Base-by-base conservation (phyloP, 2,113 vertebrate genomes). In the Montifringilla adamsi region DNA sequence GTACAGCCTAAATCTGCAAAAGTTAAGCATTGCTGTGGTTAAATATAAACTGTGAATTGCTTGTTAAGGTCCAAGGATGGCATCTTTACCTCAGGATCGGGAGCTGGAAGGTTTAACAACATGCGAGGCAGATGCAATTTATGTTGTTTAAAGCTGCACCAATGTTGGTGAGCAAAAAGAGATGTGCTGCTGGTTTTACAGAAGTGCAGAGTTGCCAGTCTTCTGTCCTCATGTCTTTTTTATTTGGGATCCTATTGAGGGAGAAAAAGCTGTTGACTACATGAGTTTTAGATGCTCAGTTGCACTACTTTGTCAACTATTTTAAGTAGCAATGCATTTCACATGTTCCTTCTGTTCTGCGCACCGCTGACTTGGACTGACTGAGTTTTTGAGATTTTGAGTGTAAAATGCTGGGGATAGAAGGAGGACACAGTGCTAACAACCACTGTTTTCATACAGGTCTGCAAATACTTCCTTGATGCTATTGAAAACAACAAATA, bases 401-500 rank as follows among this genome's bases (percentile, higher is more conserved):
- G 22, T 41, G 8, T 39, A 15, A 68, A 30, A 49, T 55, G 60
- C 47, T 66, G 60, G 58, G 22, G 5, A 8, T 78, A 33, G 52
- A 35, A 82, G n/a, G 46, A n/a, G 30, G 44, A 35, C 33, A 3
- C 3, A 2, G 19, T 37, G 24, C 20, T 90, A 73, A 77, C n/a
- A 62, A 13, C 18, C 5, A 0, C 7, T 93, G 43, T 73, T 86
- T 89, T 84, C 37, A 37, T 64, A 9, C 96, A 99, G 99, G 99
- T 99, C 76, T 99, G 99, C 95, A 99, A 98, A 83, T 98, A 99
- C 91, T 99, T 99, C 96, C 98, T 99, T 87, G 99, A 99, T 35
- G 99, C 99, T 91, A 99, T 99, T 89, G 99, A 99, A 97, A 98
- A 98, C 96, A 99, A 99, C 95, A 99, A 99, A 93, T 99, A 99